Conservation (phyloP, 2,113 vertebrate species). For the Peromyscus polionotus region DNA sequence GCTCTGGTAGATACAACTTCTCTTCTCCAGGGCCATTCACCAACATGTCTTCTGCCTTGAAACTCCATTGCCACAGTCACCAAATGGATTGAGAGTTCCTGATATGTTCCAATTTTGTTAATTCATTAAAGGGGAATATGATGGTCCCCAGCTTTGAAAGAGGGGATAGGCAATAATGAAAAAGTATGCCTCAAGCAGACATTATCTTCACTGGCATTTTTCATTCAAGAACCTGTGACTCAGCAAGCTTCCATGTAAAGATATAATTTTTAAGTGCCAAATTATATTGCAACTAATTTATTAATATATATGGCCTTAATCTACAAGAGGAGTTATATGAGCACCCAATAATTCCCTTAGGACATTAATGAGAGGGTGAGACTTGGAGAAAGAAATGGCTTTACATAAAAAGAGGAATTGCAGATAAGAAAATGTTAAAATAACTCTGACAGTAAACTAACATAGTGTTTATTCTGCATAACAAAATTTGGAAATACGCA, state of each 20-base stretch:
- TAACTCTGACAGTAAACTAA: conserved; percentile 45
- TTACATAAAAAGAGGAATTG: conserved; percentile 6
- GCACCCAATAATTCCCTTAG: conserved; percentile 41
- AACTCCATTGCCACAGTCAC: not conserved
- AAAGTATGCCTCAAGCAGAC: not conserved
- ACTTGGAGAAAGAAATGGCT: conserved; percentile 52
- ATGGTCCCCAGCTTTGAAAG: not conserved
- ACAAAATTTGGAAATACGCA: not conserved
- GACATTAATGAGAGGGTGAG: conserved; percentile 9
- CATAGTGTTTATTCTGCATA: conserved; percentile 28
- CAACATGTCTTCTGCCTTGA: not conserved
- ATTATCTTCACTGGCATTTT: not conserved
- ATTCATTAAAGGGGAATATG: not conserved
- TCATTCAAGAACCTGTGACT: conserved; percentile 74
- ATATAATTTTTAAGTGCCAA: conserved; percentile 65
- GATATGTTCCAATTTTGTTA: not conserved
- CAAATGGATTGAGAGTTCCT: not conserved
- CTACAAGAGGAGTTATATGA: conserved; percentile 58
- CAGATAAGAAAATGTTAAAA: conserved; percentile 1
- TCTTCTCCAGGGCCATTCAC: not conserved
- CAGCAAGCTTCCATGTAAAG: conserved; percentile 63
- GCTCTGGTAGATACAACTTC: not conserved
- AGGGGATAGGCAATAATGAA: not conserved
- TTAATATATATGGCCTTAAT: conserved; percentile 67
- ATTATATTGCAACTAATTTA: conserved; percentile 78